phyloP scores from a whole-genome alignment of 2,888 invertebrate species.

The Syritta pipiens region DNA sequence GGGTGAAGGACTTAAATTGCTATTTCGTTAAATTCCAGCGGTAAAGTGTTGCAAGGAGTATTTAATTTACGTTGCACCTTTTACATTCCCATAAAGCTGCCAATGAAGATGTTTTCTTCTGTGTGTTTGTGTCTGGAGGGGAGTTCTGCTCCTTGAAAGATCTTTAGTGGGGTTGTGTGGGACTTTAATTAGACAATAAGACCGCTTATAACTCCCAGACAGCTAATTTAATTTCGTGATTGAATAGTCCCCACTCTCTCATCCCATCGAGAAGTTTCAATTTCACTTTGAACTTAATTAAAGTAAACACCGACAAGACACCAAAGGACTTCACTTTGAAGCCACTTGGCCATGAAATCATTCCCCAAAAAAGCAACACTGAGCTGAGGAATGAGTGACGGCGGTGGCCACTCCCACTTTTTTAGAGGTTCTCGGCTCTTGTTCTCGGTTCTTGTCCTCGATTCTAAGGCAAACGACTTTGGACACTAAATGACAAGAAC shows the following conservation, averaged over 20 bases:
- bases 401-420: neutral
- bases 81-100: neutral
- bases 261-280: neutral
- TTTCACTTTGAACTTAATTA: constrained; percentile 51
- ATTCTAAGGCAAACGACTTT: too few species aligned
- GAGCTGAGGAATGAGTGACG: neutral
- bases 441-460: too few species aligned
- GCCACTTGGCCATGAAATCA: constrained; percentile 34
- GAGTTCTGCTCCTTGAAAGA: too few species aligned
- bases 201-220: constrained; percentile 6
- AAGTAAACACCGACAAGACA: constrained; percentile 41
- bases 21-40: neutral
- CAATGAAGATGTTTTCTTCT: too few species aligned
- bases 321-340: constrained; percentile 30
- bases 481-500: constrained; percentile 30
- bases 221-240: constrained; percentile 39
- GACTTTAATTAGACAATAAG: constrained; percentile 17
- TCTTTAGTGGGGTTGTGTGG: too few species aligned
- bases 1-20: too few species aligned
- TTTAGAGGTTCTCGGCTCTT: neutral
- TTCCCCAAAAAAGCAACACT: constrained; percentile 14
- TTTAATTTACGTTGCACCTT: neutral
- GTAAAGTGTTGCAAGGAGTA: neutral
- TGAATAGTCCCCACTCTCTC: neutral
- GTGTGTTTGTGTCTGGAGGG: neutral